A percentile compares a stretch with the other conserved stretches of the same genome.
Conservation (phyloP, 2,797 vertebrate species). For the Eospalax fontanierii region DNA sequence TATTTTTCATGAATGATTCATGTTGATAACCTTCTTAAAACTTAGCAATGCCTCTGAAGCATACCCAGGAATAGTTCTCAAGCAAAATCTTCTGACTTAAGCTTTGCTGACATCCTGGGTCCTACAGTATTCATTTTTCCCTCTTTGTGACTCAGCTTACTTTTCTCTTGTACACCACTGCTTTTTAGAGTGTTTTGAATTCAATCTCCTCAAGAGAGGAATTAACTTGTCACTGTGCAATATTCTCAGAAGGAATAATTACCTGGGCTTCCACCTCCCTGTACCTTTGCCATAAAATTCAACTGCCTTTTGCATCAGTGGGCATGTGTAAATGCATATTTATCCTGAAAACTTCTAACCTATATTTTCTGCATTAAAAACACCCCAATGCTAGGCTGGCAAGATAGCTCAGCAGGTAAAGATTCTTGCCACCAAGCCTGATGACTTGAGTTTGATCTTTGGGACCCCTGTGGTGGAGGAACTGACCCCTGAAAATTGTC, state of each 20-base stretch:
- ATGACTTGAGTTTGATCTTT: background rate
- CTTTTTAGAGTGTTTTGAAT: background rate
- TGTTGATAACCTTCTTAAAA: background rate
- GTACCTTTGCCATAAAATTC: background rate
- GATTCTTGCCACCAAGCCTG: background rate
- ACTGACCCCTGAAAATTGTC: background rate
- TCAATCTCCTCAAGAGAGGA: background rate
- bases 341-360: background rate
- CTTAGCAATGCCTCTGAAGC: background rate
- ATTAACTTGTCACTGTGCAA: background rate
- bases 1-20: too few relatives aligned
- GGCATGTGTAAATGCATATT: background rate
- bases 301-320: background rate
- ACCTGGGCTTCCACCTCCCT: background rate
- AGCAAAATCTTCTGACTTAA: background rate
- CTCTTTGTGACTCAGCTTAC: background rate
- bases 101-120: background rate
- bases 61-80: background rate
- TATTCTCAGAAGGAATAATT: background rate
- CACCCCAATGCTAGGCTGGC: background rate
- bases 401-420: background rate
- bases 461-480: background rate
- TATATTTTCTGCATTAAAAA: background rate
- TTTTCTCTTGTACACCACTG: background rate
- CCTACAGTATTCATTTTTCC: background rate